A percentile compares a stretch with the other conserved stretches of the same genome.
Evolutionary conservation across 2,888 invertebrate species (phyloP).

Genomic region (Prosapia bicincta): DNA sequence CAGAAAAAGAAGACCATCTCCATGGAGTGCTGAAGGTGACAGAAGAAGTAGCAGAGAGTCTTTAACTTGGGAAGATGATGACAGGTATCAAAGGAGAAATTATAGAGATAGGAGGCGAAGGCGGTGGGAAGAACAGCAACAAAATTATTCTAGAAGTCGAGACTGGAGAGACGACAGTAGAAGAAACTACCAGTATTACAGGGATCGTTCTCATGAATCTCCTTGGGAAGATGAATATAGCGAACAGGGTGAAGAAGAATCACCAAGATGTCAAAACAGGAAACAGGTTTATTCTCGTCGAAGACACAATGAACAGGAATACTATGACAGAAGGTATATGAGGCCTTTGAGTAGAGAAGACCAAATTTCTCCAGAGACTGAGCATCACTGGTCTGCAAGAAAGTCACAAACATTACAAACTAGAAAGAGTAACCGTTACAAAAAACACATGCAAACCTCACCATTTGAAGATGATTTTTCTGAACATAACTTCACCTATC

Average conservation of each 20-base stretch:
- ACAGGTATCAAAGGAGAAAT: constrained; percentile 36
- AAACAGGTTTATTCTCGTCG: constrained; percentile 48
- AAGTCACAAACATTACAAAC: constrained; percentile 40
- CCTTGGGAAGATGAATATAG: constrained; percentile 73
- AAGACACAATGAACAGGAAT: constrained; percentile 31
- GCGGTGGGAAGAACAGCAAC: constrained; percentile 36
- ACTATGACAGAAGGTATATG: constrained; percentile 33
- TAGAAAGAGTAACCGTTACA: constrained; percentile 43
- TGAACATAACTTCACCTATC: constrained; percentile 47
- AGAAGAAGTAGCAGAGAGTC: constrained; percentile 37
- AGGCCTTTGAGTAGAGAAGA: constrained; percentile 39
- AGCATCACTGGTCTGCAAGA: constrained; percentile 33
- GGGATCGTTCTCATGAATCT: constrained; percentile 46
- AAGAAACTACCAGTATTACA: constrained; percentile 31
- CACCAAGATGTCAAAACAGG: constrained; percentile 45
- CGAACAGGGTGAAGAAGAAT: constrained; percentile 38
- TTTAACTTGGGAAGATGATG: constrained; percentile 38
- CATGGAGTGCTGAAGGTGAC: constrained; percentile 32
- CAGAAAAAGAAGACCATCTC: constrained; percentile 35
- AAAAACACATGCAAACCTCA: constrained; percentile 44
- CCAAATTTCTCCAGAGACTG: constrained; percentile 37
- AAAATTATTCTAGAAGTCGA: constrained; percentile 33
- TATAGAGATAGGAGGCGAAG: constrained; percentile 32
- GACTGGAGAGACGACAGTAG: constrained; percentile 36
- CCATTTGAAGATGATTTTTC: constrained; percentile 62